These are phyloP conservation scores for Sciurus carolinensis DNA, from an alignment of 2,797 vertebrate species.

Conservation along the genomic window DNA sequence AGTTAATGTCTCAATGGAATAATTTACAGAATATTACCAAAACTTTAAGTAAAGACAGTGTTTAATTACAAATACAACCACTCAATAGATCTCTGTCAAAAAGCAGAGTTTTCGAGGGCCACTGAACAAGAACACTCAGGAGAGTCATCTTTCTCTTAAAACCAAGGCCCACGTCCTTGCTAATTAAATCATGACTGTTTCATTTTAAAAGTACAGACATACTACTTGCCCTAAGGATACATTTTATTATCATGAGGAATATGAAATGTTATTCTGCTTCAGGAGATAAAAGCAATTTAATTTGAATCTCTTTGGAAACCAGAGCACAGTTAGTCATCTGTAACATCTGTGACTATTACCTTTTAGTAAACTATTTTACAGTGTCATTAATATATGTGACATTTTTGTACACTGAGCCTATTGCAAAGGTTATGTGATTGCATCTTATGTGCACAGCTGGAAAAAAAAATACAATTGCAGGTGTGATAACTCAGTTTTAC, in stretches of 20 bases:
- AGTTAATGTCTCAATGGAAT: constrained; percentile 65
- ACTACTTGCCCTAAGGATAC: constrained; percentile 83
- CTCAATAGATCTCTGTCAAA: constrained; percentile 56
- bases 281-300: constrained; percentile 88
- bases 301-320: constrained; percentile 83
- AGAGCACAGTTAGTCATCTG: constrained; percentile 81
- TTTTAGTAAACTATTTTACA: constrained; percentile 74
- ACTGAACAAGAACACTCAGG: constrained; percentile 71
- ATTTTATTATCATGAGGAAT: constrained; percentile 86
- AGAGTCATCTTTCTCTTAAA: constrained; percentile 81
- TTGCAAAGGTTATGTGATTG: constrained; percentile 10
- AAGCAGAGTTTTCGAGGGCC: constrained; percentile 72
- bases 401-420: constrained; percentile 61
- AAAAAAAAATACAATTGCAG: not conserved
- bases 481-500: not conserved
- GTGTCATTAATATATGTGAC: constrained; percentile 77
- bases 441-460: not conserved
- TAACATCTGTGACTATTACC: constrained; percentile 74
- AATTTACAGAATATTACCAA: constrained; percentile 61
- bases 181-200: constrained; percentile 83
- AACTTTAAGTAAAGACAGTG: constrained; percentile 74
- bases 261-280: constrained; percentile 85
- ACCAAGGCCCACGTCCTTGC: constrained; percentile 69
- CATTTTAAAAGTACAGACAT: constrained; percentile 85
- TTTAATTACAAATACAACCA: constrained; percentile 72